Base-by-base conservation (phyloP, 1,140 invertebrate genomes). In the Cherax destructor region DNA sequence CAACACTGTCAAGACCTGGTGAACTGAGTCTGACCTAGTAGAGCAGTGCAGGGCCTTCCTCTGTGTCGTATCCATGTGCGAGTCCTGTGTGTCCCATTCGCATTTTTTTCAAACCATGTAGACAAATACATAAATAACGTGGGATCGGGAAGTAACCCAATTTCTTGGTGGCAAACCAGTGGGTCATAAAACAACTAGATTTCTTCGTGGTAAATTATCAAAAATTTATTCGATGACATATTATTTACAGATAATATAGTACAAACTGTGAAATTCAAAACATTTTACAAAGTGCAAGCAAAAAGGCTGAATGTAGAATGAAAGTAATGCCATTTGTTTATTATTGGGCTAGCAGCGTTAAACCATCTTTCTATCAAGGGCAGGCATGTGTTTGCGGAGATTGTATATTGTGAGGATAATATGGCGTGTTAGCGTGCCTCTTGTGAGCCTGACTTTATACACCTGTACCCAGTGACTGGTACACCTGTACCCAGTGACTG, bases 171-270 rank as follows among this genome's bases (percentile, higher is more conserved):
- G n/a, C n/a, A n/a, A n/a, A n/a, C n/a, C n/a, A n/a, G n/a, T n/a
- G n/a, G n/a, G n/a, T n/a, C 83, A 83, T 41, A 78, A 59, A 56
- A 80, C 65, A n/a, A 41, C 3, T 30, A 69, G 77, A 92, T 93
- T 93, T 92, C 85, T 93, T 92, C 93, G 94, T 94, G 94, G 93
- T 94, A 94, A 94, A 94, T 94, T 94, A 94, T 94, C 94, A 94
- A 94, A 94, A 94, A 94, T 94, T 94, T 94, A 94, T 94, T 94
- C 94, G 94, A 94, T 94, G 94, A 94, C 94, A 93, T 94, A 94
- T 93, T 94, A 94, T 94, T 93, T 94, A 94, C 94, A 94, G 93
- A 94, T 94, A 94, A 94, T 94, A 94, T 94, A 93, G 93, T 94
- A 94, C 94, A 94, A 94, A 94, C 94, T 94, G 94, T 94, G 94